Evolutionary conservation across 1,140 invertebrate genomes (phyloP), one percentile per base, ranked within the genome.

Genomic region (Cephus cinctus): DNA sequence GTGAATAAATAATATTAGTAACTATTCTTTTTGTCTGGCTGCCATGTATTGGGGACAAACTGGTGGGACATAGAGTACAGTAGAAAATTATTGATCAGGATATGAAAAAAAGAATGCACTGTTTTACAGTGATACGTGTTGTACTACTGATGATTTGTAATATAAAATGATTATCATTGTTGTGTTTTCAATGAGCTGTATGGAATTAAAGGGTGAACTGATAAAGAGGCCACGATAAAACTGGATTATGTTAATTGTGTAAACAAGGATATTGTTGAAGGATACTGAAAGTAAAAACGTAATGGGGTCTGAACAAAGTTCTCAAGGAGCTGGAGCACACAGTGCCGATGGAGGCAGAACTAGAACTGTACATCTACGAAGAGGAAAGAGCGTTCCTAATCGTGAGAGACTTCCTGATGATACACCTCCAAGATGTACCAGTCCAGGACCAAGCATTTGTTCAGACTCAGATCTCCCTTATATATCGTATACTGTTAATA

Each of bases 401-500:
- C 71, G 61, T 53, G 78, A 66, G 42, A 61, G 52, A 49, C 31
- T 70, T 19, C 65, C 67, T n/a, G 79, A 80, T n/a, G 74, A 77
- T 11, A 76, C 75, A 9, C 75, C 82, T 9, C 84, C 84, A 5
- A 81, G 84, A 11, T 88, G 86, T 43, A 86, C 81, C 1, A 90
- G 88, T 12, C 91, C 91, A 1, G 87, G 90, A 3, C 86, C 90
- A 0, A 94, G 90, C 61, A 85, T 94, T 21, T 94, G 91, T 66
- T 90, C 88, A 0, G 90, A 92, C 69, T 87, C 88, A 0, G 94
- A 97, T 70, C 79, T 96, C 47, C 94, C 94, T 0, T 98, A 96
- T 64, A 93, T 96, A 61, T 94, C 93, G 1, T 96, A 95, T 55
- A 95, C 92, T 0, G 89, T 94, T 1, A 94, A 94, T 68, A 80